Conservation (phyloP, 2,797 vertebrate species). For the Epinephelus coioides region DNA sequence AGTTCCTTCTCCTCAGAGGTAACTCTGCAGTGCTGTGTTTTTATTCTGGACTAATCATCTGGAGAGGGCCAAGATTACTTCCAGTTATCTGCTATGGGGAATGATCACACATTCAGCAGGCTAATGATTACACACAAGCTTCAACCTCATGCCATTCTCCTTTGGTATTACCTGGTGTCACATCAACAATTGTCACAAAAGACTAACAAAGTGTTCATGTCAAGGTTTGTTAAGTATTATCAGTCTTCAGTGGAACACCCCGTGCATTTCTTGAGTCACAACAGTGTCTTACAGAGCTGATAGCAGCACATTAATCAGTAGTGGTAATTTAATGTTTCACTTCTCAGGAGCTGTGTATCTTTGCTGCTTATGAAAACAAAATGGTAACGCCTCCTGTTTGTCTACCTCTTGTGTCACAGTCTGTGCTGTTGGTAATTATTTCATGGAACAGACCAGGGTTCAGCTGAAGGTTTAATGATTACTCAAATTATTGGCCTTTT, state of each 20-base stretch:
- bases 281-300: not conserved
- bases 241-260: not conserved
- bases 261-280: not conserved
- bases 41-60: not conserved
- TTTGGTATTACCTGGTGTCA: not conserved
- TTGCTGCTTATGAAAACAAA: not conserved
- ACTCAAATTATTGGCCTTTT: slow-evolving; percentile 32
- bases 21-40: not conserved
- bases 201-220: not conserved
- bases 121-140: slow-evolving; percentile 27
- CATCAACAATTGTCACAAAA: not conserved
- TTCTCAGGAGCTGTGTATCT: not conserved
- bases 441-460: slow-evolving; percentile 28
- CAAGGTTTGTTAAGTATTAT: not conserved
- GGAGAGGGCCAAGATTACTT: not conserved
- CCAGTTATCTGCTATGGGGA: slow-evolving; percentile 2
- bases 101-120: not conserved
- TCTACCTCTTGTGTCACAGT: not conserved
- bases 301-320: not conserved
- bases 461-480: slow-evolving; percentile 63
- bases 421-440: not conserved
- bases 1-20: not conserved
- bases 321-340: not conserved
- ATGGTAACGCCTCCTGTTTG: not conserved
- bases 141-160: not conserved